Evolutionary conservation across 1,140 invertebrate genomes (phyloP), one percentile per base, ranked within the genome.

Genomic region (Sinella curviseta): DNA sequence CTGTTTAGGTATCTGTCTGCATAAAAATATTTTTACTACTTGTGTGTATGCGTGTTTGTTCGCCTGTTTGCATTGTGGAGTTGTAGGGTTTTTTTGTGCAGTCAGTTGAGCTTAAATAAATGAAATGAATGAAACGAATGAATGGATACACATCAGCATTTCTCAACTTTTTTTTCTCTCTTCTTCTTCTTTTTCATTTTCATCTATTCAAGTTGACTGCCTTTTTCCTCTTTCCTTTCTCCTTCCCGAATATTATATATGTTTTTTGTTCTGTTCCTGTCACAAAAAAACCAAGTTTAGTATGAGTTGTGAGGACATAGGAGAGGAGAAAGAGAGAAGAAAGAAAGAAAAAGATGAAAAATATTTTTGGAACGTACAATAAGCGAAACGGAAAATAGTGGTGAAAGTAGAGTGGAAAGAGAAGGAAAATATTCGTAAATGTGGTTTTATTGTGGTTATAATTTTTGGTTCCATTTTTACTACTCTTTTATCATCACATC

Each of bases 391-490:
- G 26, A 65, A 65, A 65, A 65, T n/a, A 65, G 57, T 12, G 57
- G 57, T 14, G 57, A 65, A 65, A 26, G 24, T 16, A 26, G 24
- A 65, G 31, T 30, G 24, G n/a, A 70, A n/a, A 14, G 65, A 70
- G 65, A 70, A 30, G 3, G 20, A 70, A 70, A 70, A 70, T 31
- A 33, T 70, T 31, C 65, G 65, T 70, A 70, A 70, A 70, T 70
- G 65, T 33, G 65, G 65, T 70, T 70, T 70, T 70, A 70, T 70
- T 70, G 65, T 24, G 65, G 65, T 70, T 70, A 70, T 70, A 70
- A 70, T 70, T 70, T 70, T 70, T 70, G 65, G 65, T 70, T 70
- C 65, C 65, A 70, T 70, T 70, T 70, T 70, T 70, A 70, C 65
- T 70, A 12, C 65, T 33, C 65, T 70, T 70, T 70, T 70, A 70